phyloP scores from a whole-genome alignment of 2,888 invertebrate species.

The Idaea biselata region DNA sequence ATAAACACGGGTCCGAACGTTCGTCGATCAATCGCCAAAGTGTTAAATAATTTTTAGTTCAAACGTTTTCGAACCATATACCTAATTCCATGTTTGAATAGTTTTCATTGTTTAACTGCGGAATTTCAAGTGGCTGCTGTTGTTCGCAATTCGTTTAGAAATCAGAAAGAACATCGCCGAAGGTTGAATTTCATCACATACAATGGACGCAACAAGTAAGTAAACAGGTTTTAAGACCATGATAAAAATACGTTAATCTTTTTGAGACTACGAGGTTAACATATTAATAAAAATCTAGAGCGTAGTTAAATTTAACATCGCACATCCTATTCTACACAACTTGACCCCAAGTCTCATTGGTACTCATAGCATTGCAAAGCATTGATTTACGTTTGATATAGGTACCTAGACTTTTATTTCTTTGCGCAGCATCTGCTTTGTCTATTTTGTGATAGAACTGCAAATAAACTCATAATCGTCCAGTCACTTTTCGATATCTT shows the following conservation, averaged over 20 bases:
- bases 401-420: not conserved
- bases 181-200: constrained; percentile 68
- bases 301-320: not conserved
- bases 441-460: not conserved
- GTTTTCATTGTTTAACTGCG: not conserved
- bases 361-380: too few species aligned
- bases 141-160: constrained; percentile 42
- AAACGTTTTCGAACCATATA: not conserved
- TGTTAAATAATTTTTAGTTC: not conserved
- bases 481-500: not conserved
- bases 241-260: constrained; percentile 22
- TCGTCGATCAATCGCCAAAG: constrained; percentile 15
- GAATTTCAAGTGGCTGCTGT: not conserved
- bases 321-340: too few species aligned
- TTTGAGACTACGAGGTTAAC: constrained; percentile 11
- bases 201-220: constrained; percentile 77
- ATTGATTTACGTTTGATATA: too few species aligned
- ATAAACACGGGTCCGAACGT: constrained; percentile 59
- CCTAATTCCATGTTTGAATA: not conserved
- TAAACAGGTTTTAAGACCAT: constrained; percentile 47
- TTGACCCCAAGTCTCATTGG: too few species aligned
- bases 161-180: constrained; percentile 58
- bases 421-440: not conserved
- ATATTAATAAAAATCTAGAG: not conserved
- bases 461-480: not conserved